These are phyloP conservation scores for Agonopterix heracliana DNA, from an alignment of 2,888 invertebrate species.

Conservation along the genomic window DNA sequence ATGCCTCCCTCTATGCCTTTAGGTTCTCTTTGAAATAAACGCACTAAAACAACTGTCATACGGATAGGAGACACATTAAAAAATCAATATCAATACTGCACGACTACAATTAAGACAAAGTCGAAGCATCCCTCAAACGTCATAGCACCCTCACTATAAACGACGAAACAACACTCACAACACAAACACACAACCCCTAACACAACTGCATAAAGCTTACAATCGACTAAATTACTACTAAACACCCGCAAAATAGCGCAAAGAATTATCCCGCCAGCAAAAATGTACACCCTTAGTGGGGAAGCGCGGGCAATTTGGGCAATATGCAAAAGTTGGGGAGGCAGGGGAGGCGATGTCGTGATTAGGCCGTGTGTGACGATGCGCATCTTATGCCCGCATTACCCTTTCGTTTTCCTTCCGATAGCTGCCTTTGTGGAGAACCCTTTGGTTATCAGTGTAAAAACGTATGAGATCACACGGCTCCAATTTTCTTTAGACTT, in stretches of 20 bases:
- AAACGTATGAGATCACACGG: constrained; percentile 54
- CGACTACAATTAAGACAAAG: constrained; percentile 64
- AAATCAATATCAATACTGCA: constrained; percentile 59
- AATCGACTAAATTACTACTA: not conserved
- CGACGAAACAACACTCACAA: constrained; percentile 14
- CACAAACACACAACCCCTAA: not conserved
- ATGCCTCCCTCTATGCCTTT: too few relatives aligned
- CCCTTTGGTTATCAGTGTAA: constrained; percentile 49
- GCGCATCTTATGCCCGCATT: constrained; percentile 76
- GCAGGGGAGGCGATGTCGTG: constrained; percentile 45
- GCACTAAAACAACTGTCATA: too few relatives aligned
- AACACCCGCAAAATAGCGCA: constrained; percentile 1
- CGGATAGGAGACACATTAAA: constrained; percentile 50
- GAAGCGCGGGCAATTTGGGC: constrained; percentile 68
- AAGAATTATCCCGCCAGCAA: constrained; percentile 44
- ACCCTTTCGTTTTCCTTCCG: constrained; percentile 76
- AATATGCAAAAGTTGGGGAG: constrained; percentile 71
- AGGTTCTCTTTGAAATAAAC: too few relatives aligned
- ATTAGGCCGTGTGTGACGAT: constrained; percentile 75
- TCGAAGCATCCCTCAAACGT: constrained; percentile 67
- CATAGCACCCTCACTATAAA: constrained; percentile 20
- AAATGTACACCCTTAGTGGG: constrained; percentile 36
- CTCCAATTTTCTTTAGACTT: constrained; percentile 55
- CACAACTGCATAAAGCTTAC: not conserved
- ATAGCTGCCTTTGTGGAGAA: constrained; percentile 67